Percentiles rank a stretch among this genome's conserved stretches.
Conservation (phyloP, 2,113 vertebrate species). For the Uria lomvia region DNA sequence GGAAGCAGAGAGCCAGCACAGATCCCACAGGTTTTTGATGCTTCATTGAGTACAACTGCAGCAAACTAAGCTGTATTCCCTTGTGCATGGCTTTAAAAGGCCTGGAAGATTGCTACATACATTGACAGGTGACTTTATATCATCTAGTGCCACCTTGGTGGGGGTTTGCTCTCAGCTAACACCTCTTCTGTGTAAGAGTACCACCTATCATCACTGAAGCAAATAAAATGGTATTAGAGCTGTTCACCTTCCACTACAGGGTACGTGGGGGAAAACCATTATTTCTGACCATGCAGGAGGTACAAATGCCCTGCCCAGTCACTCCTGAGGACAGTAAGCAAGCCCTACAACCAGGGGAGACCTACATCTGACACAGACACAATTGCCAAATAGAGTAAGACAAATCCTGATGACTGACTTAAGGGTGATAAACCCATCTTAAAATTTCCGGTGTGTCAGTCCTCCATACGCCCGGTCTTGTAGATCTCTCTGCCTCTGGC, state of each 20-base stretch:
- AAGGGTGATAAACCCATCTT: not conserved
- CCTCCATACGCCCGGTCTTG: not conserved
- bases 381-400: not conserved
- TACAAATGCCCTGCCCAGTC: not conserved
- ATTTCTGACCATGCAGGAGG: not conserved
- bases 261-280: accelerated
- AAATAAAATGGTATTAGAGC: not conserved
- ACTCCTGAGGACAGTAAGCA: not conserved
- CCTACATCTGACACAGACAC: not conserved
- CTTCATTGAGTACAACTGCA: not conserved
- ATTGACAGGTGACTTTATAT: not conserved
- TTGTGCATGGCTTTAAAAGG: not conserved
- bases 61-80: not conserved
- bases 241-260: not conserved
- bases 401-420: not conserved
- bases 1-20: not conserved
- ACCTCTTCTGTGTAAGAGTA: not conserved
- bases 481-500: not conserved
- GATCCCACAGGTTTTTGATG: not conserved
- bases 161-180: not conserved
- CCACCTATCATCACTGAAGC: not conserved
- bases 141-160: not conserved
- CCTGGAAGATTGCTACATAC: not conserved
- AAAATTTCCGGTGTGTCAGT: not conserved
- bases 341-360: not conserved